A percentile compares a stretch with the other conserved stretches of the same genome.
Conservation (phyloP, 2,113 vertebrate genomes). For the Entelurus aequoreus region DNA sequence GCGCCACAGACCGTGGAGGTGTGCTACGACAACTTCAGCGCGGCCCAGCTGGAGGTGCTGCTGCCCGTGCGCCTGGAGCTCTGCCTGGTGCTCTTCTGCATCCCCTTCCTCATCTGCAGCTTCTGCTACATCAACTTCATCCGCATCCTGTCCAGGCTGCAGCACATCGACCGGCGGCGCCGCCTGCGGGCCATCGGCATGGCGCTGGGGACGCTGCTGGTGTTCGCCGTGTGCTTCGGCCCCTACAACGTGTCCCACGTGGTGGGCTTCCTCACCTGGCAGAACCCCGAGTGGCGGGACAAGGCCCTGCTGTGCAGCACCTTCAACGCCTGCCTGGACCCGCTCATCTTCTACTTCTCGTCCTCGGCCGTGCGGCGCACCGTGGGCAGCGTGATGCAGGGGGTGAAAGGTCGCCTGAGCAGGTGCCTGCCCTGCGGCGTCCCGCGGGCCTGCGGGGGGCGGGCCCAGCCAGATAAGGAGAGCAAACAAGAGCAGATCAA, state of each 20-base stretch:
- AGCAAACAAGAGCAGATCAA: slow-evolving; percentile 54
- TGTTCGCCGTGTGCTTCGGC: slow-evolving; percentile 79
- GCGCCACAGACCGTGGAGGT: accelerated
- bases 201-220: slow-evolving; percentile 70
- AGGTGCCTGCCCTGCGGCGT: slow-evolving; percentile 29
- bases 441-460: not conserved
- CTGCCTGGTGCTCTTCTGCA: slow-evolving; percentile 75
- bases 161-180: slow-evolving; percentile 63
- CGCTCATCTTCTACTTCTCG: slow-evolving; percentile 86
- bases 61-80: slow-evolving; percentile 78
- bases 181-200: slow-evolving; percentile 73
- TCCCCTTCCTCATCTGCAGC: slow-evolving; percentile 73
- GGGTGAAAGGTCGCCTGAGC: slow-evolving; percentile 27
- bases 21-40: slow-evolving; percentile 75
- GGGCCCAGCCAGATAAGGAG: slow-evolving; percentile 42
- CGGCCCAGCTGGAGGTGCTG: slow-evolving; percentile 67
- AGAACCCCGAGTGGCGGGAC: slow-evolving; percentile 74
- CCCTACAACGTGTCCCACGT: slow-evolving; percentile 87
- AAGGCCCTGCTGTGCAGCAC: slow-evolving; percentile 77
- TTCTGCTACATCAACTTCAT: slow-evolving; percentile 78
- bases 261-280: slow-evolving; percentile 65
- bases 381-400: slow-evolving; percentile 46
- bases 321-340: slow-evolving; percentile 84
- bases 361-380: slow-evolving; percentile 72
- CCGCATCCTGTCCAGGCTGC: slow-evolving; percentile 63